Conservation (phyloP, 2,113 vertebrate genomes). For the Oophaga pumilio region DNA sequence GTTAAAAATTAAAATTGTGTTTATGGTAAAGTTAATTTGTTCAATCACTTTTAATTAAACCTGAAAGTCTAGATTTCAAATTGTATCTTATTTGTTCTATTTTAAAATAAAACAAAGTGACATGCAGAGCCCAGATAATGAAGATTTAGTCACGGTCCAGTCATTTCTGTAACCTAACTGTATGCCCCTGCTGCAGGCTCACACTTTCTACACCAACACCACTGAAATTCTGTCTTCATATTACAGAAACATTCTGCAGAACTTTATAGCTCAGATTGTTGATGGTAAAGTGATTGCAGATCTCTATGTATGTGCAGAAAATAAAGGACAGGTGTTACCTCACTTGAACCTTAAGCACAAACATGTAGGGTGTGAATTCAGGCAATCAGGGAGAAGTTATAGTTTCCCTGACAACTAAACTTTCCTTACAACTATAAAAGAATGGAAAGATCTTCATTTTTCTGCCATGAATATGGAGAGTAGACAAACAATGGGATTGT, state of each 20-base stretch:
- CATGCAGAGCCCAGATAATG: too few species aligned
- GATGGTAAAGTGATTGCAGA: neutral
- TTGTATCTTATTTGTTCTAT: too few species aligned
- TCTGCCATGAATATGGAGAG: neutral
- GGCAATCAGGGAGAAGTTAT: neutral
- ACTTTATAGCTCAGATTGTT: neutral
- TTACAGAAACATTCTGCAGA: neutral
- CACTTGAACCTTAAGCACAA: neutral
- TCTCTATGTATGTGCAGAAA: neutral
- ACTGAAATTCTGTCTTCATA: neutral
- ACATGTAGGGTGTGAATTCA: neutral
- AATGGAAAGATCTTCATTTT: neutral
- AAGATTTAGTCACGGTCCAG: too few species aligned
- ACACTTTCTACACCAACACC: neutral
- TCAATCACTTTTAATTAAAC: too few species aligned
- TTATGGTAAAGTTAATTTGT: too few species aligned
- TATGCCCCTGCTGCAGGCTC: too few species aligned
- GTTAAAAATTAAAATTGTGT: too few species aligned
- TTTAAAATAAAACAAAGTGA: too few species aligned
- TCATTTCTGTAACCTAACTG: too few species aligned
- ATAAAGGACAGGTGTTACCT: neutral
- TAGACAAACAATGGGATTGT: neutral
- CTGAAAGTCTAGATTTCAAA: too few species aligned
- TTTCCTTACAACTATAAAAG: neutral
- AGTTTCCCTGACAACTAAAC: conserved; percentile 22